Conservation (phyloP, 2,113 vertebrate genomes). For the Lanius ludovicianus region DNA sequence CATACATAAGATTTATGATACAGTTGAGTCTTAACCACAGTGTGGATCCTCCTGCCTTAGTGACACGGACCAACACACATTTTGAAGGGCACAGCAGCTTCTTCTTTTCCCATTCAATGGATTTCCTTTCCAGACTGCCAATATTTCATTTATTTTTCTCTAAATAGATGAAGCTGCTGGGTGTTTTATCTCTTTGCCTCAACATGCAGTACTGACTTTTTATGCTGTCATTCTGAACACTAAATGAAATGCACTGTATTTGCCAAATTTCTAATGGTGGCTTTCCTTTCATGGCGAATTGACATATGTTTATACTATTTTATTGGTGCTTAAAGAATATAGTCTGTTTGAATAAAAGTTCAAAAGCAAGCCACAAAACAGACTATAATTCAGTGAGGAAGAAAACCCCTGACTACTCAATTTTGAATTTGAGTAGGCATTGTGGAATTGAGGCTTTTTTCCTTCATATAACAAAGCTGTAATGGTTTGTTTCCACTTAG, state of each 20-base stretch:
- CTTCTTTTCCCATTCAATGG: neutral
- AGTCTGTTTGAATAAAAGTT: neutral
- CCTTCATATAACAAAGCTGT: neutral
- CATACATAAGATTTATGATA: neutral
- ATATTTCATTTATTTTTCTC: neutral
- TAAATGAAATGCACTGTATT: neutral
- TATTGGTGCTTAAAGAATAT: neutral
- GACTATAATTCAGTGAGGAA: neutral
- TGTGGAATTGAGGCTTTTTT: neutral
- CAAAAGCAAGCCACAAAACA: neutral
- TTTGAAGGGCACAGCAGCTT: neutral
- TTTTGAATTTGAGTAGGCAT: neutral
- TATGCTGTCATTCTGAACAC: neutral
- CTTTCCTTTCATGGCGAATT: slow-evolving; percentile 22
- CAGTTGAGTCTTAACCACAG: neutral
- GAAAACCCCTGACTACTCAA: rapidly evolving
- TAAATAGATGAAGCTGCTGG: neutral
- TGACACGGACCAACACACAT: neutral
- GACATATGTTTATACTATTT: neutral
- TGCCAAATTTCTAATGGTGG: slow-evolving; percentile 18
- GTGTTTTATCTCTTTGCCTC: neutral
- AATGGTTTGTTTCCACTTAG: neutral
- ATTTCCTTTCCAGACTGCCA: neutral
- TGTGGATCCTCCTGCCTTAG: neutral
- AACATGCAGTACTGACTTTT: neutral